Evolutionary conservation across 1,140 invertebrate genomes (phyloP).

Genomic region (Protaetia brevitarsis): DNA sequence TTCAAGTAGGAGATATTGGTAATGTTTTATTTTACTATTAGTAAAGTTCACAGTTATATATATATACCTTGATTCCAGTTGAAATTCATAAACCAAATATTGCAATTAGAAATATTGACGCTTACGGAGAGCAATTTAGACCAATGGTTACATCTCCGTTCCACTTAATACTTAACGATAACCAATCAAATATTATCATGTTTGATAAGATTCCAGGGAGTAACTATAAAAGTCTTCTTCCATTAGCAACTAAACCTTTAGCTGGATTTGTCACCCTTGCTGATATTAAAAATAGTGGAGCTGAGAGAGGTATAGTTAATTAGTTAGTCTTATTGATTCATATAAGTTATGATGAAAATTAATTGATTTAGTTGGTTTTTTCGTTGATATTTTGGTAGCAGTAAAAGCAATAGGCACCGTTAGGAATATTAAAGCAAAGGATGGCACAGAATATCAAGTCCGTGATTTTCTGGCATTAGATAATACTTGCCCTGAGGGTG

Average conservation of each 20-base stretch:
- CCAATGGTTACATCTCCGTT: constrained; percentile 62
- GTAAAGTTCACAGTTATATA: neutral
- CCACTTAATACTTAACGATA: constrained; percentile 53
- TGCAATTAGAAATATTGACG: constrained; percentile 52
- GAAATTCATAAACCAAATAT: constrained; percentile 61
- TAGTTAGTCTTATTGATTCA: too few relatives aligned
- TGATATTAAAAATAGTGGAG: constrained; percentile 47
- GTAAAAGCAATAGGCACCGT: constrained; percentile 44
- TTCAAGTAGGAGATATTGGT: constrained; percentile 65
- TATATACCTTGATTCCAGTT: constrained; percentile 50
- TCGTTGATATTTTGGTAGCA: constrained; percentile 18
- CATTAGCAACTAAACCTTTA: constrained; percentile 58
- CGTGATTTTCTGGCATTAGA: constrained; percentile 53
- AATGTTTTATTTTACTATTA: constrained; percentile 33
- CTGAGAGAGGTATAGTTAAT: neutral
- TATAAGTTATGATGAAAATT: too few relatives aligned
- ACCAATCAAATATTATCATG: constrained; percentile 55
- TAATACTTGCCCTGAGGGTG: constrained; percentile 49
- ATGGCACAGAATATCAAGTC: constrained; percentile 50
- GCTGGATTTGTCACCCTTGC: constrained; percentile 53
- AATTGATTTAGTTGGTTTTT: neutral
- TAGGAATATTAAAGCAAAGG: constrained; percentile 53
- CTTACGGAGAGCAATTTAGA: constrained; percentile 56
- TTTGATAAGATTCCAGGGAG: constrained; percentile 54
- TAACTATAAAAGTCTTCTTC: constrained; percentile 53